Evolutionary conservation across 2,797 vertebrate species (phyloP).

Genomic region (Leucoraja ocellata): DNA sequence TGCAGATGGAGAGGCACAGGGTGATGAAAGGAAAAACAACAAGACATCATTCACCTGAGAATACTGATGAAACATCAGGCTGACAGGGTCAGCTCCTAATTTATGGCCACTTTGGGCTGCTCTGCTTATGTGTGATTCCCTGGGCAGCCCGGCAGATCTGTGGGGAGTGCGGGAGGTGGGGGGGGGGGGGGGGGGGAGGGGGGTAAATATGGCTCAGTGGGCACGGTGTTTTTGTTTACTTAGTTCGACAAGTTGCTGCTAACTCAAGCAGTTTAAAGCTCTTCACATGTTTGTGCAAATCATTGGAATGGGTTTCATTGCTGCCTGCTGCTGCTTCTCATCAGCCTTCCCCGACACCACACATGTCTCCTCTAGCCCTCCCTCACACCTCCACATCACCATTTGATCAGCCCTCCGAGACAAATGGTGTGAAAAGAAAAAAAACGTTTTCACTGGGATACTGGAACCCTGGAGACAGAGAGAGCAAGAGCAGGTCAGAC

Average conservation of each 20-base stretch:
- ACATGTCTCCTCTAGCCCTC: slow-evolving; percentile 97
- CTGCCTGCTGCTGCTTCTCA: slow-evolving; percentile 94
- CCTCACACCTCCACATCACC: slow-evolving; percentile 84
- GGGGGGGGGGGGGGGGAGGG: not conserved
- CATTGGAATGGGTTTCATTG: slow-evolving; percentile 91
- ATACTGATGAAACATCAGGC: slow-evolving; percentile 90
- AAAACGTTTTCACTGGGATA: slow-evolving; percentile 65
- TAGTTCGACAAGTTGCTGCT: slow-evolving; percentile 75
- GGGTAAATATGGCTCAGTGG: slow-evolving; percentile 50
- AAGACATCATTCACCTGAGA: slow-evolving; percentile 69
- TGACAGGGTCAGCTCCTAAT: slow-evolving; percentile 66
- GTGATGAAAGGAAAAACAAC: slow-evolving; percentile 64
- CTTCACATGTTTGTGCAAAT: slow-evolving; percentile 96
- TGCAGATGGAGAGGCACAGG: slow-evolving; percentile 86
- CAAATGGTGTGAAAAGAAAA: slow-evolving; percentile 93
- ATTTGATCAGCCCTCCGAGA: slow-evolving; percentile 82
- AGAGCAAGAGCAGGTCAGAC: slow-evolving; percentile 79
- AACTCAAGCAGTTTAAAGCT: slow-evolving; percentile 81
- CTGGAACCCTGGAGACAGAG: slow-evolving; percentile 57
- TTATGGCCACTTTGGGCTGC: slow-evolving; percentile 52
- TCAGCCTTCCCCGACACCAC: slow-evolving; percentile 63
- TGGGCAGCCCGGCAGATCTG: slow-evolving; percentile 42
- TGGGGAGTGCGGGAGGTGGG: slow-evolving; percentile 43
- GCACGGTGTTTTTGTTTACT: slow-evolving; percentile 63
- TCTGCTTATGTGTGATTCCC: not conserved